Evolutionary conservation across 2,888 invertebrate genomes (phyloP), one percentile per base, ranked within the genome.

Genomic region (Catocala nupta): DNA sequence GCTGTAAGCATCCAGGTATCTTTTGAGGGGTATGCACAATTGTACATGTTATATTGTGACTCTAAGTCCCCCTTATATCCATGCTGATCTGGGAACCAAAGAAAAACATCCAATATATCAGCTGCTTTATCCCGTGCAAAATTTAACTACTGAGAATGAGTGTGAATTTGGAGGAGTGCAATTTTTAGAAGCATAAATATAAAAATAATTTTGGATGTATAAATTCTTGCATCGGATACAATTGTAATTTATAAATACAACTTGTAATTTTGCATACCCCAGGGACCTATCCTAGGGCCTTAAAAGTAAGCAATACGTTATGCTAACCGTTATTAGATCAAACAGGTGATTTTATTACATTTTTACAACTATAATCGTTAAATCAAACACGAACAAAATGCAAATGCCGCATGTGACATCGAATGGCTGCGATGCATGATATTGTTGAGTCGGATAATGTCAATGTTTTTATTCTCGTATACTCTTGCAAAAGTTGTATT

Each of bases 1-100:
- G 76, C 75, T 33, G 76, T 76, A 74, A 77, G 77, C 77, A 77
- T 76, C 76, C 76, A 76, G 76, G 76, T 76, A 77, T 76, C 76
- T 72, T 76, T 76, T 65, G 76, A 68, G 55, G 76, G 76, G 59
- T 77, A 76, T 74, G 76, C 77, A 77, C 76, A 76, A 76, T 76
- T 76, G 76, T 76, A 76, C 76, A 76, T 76, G 63, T 76, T 76
- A 76, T 76, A 77, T 70, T 65, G 76, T 63, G 76, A 76, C 53
- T 77, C 74, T 76, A 76, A 76, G 70, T 76, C 70, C 72, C 77
- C 64, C 66, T 74, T 72, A 76, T 70, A 59, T 76, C 76, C 76
- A 76, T 76, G 72, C 64, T 72, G 76, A 76, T 76, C 76, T 76
- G 76, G 59, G 76, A 70, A 76, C 68, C 65, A 76, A 76, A 76